These are phyloP conservation scores for Pelmatolapia mariae DNA, from an alignment of 2,113 vertebrate genomes.

Conservation along the genomic window DNA sequence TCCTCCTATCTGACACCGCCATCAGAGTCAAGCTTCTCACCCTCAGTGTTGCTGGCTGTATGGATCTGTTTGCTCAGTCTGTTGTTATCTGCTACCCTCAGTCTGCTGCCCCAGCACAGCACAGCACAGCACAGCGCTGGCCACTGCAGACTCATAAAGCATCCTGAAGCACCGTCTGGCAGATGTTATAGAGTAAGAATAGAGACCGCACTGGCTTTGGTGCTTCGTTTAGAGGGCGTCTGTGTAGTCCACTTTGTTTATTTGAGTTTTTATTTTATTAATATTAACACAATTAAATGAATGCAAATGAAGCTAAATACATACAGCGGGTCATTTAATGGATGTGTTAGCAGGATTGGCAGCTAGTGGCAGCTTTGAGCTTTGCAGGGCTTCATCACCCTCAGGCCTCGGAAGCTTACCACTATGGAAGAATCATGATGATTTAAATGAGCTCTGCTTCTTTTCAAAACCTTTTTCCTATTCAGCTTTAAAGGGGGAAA, in stretches of 20 bases:
- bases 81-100: neutral
- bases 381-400: neutral
- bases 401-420: accelerated
- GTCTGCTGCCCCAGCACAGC: neutral
- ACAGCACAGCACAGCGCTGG: accelerated
- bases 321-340: neutral
- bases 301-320: neutral
- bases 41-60: neutral
- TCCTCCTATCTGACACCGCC: neutral
- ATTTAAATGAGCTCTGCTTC: neutral
- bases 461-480: neutral
- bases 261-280: neutral
- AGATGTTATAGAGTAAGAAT: neutral
- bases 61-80: neutral
- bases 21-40: neutral
- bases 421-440: neutral
- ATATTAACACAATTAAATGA: neutral
- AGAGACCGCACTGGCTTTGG: neutral
- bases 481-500: neutral
- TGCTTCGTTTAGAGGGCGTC: neutral
- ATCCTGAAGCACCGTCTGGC: neutral
- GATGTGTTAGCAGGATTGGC: neutral
- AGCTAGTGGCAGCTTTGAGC: neutral
- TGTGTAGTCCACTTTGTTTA: neutral
- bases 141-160: neutral